These are phyloP conservation scores for Catalaphyllia jardinei DNA, from an alignment of 64 coral and sea anemone genomes.

Conservation along the genomic window DNA sequence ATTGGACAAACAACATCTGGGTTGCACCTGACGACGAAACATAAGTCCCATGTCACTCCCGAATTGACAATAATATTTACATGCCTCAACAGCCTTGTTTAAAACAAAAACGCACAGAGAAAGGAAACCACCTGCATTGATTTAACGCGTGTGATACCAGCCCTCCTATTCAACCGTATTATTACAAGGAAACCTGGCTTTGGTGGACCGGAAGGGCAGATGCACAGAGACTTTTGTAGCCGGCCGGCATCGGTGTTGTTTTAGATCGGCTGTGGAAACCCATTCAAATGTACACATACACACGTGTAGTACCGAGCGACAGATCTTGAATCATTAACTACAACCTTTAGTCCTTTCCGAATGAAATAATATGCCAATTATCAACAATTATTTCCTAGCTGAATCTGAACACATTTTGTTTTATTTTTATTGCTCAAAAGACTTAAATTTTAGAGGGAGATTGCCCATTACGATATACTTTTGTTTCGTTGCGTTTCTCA, in stretches of 20 bases:
- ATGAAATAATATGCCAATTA: no score
- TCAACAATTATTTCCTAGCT: no score
- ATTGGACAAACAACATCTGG: neutral
- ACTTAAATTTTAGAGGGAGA: no score
- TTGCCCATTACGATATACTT: no score
- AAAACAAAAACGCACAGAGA: neutral
- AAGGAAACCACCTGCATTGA: neutral
- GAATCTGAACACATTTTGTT: no score
- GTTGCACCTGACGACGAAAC: neutral
- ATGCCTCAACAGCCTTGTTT: conserved; percentile 34
- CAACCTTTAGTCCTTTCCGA: neutral
- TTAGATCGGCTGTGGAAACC: no score
- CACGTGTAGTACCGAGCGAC: neutral
- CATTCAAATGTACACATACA: neutral
- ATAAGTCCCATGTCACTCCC: neutral
- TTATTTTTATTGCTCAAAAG: no score
- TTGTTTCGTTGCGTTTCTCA: no score
- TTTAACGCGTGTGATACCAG: neutral
- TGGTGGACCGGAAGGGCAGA: neutral
- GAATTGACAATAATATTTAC: neutral
- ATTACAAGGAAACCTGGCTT: neutral
- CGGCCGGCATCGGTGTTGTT: neutral
- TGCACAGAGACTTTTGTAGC: neutral
- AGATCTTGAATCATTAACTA: neutral
- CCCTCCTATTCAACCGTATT: neutral